Percentiles rank a stretch among this genome's conserved stretches.
Evolutionary conservation across 1,140 invertebrate species (phyloP).

Genomic region (Drosophila nikananu): DNA sequence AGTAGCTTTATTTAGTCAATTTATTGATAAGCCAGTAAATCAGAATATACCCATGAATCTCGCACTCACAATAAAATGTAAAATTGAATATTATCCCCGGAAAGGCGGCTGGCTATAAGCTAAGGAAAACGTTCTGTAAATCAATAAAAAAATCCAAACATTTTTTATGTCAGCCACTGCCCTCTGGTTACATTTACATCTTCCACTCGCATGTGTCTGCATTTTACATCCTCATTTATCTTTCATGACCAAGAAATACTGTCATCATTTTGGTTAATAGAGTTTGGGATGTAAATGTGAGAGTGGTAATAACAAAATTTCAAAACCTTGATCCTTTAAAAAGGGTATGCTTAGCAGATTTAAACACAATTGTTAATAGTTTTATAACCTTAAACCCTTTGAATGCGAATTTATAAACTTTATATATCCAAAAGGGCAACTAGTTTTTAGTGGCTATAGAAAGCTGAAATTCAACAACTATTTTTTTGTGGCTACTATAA

Average conservation of each 20-base stretch:
- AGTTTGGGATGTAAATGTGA: conserved; percentile 5
- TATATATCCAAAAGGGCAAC: not conserved
- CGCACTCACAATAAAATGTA: not conserved
- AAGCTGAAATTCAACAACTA: not conserved
- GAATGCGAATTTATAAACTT: not conserved
- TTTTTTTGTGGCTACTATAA: not conserved
- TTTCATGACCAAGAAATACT: conserved; percentile 9
- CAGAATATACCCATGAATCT: not conserved
- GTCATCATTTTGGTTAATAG: conserved; percentile 20
- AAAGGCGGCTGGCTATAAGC: not conserved
- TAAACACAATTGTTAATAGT: not conserved
- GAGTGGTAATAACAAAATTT: conserved; percentile 1
- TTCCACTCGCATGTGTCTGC: too few relatives aligned
- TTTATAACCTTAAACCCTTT: not conserved
- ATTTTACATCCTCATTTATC: conserved; percentile 18
- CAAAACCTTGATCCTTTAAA: not conserved
- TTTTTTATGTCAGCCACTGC: conserved; percentile 8
- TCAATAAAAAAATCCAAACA: not conserved
- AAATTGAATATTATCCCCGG: not conserved
- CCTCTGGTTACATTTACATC: not conserved
- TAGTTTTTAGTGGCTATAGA: not conserved
- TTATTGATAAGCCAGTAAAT: not conserved
- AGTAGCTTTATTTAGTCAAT: not conserved
- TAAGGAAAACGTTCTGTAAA: not conserved
- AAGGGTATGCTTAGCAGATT: not conserved